Conservation (phyloP, 2,797 vertebrate species). For the Leptoclinus maculatus region DNA sequence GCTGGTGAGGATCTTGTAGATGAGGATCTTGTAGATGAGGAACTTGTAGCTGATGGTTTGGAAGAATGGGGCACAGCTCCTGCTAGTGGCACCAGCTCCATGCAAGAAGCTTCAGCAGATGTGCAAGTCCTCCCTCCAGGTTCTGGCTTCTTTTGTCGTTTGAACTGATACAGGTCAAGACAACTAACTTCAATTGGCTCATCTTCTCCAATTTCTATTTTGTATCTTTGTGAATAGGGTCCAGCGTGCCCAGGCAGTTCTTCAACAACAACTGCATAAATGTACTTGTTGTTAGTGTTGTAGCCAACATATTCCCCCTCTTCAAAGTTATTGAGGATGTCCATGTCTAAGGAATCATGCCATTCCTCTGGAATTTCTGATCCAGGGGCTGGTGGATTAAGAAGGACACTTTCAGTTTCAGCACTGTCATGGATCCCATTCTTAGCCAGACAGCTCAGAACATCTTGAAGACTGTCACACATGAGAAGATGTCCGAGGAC, state of each 20-base stretch:
- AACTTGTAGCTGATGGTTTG: slow-evolving; percentile 28
- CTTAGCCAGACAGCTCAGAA: slow-evolving; percentile 71
- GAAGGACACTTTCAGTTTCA: slow-evolving; percentile 21
- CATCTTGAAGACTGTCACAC: slow-evolving; percentile 68
- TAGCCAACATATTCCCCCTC: slow-evolving; percentile 86
- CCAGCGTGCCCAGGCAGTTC: slow-evolving; percentile 60
- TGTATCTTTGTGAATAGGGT: slow-evolving; percentile 71
- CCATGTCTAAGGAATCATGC: slow-evolving; percentile 86
- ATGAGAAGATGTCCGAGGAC: slow-evolving; percentile 80
- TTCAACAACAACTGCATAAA: slow-evolving; percentile 82
- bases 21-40: slow-evolving; percentile 34
- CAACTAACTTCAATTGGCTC: slow-evolving; percentile 75
- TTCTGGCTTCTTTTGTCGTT: slow-evolving; percentile 62
- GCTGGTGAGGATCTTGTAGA: slow-evolving; percentile 46
- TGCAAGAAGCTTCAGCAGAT: slow-evolving; percentile 25
- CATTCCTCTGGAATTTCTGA: slow-evolving; percentile 81
- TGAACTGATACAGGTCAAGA: slow-evolving; percentile 86
- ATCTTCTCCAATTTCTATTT: slow-evolving; percentile 77
- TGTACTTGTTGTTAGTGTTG: slow-evolving; percentile 63
- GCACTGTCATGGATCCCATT: slow-evolving; percentile 70
- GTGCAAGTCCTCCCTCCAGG: not conserved
- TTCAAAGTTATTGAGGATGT: slow-evolving; percentile 83
- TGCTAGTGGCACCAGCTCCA: slow-evolving; percentile 51
- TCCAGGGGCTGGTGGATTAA: slow-evolving; percentile 70
- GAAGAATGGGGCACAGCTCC: slow-evolving; percentile 31